A percentile compares a stretch with the other conserved stretches of the same genome.
These are phyloP conservation scores for Phasianus colchicus DNA, from an alignment of 2,113 vertebrate genomes.

Conservation along the genomic window DNA sequence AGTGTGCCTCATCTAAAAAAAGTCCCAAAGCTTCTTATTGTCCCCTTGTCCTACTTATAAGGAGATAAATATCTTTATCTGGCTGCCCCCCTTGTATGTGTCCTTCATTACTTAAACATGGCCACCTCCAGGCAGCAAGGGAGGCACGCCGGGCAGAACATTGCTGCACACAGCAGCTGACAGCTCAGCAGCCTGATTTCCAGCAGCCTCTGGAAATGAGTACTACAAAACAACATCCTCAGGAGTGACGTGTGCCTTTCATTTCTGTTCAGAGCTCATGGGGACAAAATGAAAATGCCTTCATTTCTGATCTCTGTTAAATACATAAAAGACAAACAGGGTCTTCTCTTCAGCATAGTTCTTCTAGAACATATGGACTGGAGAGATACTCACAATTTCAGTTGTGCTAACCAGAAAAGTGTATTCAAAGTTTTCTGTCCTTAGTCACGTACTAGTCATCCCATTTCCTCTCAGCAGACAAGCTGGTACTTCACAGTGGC, in stretches of 20 bases:
- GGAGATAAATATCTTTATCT: background rate
- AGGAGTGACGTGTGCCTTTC: background rate
- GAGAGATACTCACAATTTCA: background rate
- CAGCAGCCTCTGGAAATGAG: background rate
- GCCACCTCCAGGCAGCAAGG: background rate
- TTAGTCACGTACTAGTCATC: background rate
- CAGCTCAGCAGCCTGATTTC: background rate
- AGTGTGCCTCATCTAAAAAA: background rate
- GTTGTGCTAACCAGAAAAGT: background rate
- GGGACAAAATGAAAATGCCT: background rate
- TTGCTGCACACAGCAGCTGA: background rate
- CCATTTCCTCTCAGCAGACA: background rate
- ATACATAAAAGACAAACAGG: background rate
- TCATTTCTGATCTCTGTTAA: background rate
- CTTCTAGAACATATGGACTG: background rate
- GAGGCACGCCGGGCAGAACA: background rate
- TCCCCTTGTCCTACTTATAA: background rate
- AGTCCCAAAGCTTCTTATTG: background rate
- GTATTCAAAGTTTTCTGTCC: background rate
- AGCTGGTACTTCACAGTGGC: background rate
- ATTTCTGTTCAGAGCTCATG: background rate
- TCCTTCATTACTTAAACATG: background rate
- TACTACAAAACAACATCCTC: background rate
- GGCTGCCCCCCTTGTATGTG: background rate
- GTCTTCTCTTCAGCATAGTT: background rate